These are phyloP conservation scores for Rhabdomys pumilio DNA, from an alignment of 2,797 vertebrate species.

Conservation along the genomic window DNA sequence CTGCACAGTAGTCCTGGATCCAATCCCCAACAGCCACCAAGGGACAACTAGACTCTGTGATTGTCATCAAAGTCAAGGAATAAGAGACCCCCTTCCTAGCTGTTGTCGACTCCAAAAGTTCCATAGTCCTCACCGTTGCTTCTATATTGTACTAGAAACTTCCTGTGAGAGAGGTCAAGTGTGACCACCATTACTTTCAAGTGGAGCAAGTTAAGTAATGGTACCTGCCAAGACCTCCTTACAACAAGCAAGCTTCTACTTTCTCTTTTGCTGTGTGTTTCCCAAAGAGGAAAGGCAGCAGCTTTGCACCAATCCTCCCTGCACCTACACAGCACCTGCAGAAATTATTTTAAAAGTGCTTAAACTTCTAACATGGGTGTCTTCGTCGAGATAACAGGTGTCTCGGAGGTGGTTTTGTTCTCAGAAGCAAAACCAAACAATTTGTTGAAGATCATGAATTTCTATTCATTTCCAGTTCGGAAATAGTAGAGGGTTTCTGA, in stretches of 20 bases:
- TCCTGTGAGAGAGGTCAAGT: not conserved
- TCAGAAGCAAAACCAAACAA: constrained; percentile 63
- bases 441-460: constrained; percentile 37
- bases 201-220: not conserved
- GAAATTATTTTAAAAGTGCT: constrained; percentile 16
- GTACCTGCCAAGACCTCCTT: not conserved
- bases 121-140: not conserved
- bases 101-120: not conserved
- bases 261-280: not conserved
- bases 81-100: not conserved
- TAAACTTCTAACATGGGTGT: constrained; percentile 16
- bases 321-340: constrained; percentile 44
- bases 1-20: not conserved
- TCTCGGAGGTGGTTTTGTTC: constrained; percentile 69
- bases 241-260: not conserved
- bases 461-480: constrained; percentile 36
- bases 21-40: not conserved
- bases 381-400: constrained; percentile 45
- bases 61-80: not conserved
- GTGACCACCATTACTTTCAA: not conserved
- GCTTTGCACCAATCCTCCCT: not conserved
- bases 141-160: not conserved
- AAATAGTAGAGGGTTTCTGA: constrained; percentile 21
- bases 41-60: not conserved
- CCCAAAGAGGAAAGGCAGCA: not conserved